Conservation (phyloP, 1,140 invertebrate species). For the Coboldia fuscipes region DNA sequence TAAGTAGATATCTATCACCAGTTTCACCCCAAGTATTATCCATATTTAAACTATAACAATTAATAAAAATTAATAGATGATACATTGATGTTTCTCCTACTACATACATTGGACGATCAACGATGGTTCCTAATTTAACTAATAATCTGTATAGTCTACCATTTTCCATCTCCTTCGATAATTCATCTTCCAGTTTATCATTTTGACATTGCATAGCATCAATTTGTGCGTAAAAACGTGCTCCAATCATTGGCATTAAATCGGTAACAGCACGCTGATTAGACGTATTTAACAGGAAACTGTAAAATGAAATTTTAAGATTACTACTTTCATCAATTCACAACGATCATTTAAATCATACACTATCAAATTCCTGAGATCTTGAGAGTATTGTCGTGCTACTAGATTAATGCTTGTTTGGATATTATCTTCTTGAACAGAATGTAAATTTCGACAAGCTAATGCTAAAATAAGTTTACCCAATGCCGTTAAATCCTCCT, state of each 20-base stretch:
- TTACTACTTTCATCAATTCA: no score
- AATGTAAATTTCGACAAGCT: slow-evolving; percentile 74
- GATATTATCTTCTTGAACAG: slow-evolving; percentile 66
- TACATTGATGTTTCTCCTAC: background rate
- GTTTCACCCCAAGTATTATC: slow-evolving; percentile 93
- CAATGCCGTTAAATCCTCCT: slow-evolving; percentile 80
- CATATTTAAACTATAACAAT: slow-evolving; percentile 51
- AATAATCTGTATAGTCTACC: slow-evolving; percentile 77
- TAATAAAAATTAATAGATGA: background rate
- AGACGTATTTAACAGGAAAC: slow-evolving; percentile 51
- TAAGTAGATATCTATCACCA: slow-evolving; percentile 92
- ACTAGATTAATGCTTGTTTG: slow-evolving; percentile 76
- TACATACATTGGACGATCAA: slow-evolving; percentile 80
- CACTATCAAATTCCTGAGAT: slow-evolving; percentile 87
- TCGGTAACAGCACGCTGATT: slow-evolving; percentile 70
- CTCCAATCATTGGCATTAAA: slow-evolving; percentile 98
- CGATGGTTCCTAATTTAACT: slow-evolving; percentile 75
- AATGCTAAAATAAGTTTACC: slow-evolving; percentile 82
- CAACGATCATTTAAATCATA: slow-evolving; percentile 39
- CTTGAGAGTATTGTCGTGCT: slow-evolving; percentile 68
- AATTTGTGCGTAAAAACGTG: slow-evolving; percentile 86
- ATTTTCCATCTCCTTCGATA: slow-evolving; percentile 88
- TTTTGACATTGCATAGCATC: slow-evolving; percentile 70
- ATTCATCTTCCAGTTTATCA: slow-evolving; percentile 76
- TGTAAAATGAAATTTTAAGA: no score